These are phyloP conservation scores for Etheostoma spectabile DNA, from an alignment of 2,113 vertebrate species.

Conservation along the genomic window DNA sequence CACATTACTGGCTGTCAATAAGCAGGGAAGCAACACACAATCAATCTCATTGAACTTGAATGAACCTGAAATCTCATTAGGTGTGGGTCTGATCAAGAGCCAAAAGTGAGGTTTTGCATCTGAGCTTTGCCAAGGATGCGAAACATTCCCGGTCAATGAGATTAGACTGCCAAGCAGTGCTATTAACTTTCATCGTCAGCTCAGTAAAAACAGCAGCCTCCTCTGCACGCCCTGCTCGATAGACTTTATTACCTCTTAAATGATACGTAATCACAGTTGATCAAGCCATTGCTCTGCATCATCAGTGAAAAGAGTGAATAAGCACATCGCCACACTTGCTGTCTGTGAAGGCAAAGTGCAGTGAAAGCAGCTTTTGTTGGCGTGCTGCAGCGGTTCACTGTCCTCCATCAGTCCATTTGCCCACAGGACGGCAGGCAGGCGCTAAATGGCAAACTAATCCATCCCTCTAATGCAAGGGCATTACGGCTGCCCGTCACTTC, in stretches of 20 bases:
- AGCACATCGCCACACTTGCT: slow-evolving; percentile 36
- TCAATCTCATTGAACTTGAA: slow-evolving; percentile 51
- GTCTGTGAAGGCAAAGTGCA: slow-evolving; percentile 63
- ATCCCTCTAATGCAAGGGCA: slow-evolving; percentile 71
- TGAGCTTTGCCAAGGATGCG: not conserved
- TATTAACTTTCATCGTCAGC: slow-evolving; percentile 52
- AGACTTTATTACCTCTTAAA: slow-evolving; percentile 57
- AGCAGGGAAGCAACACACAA: slow-evolving; percentile 38
- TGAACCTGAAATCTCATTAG: slow-evolving; percentile 68
- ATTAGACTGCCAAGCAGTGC: slow-evolving; percentile 31
- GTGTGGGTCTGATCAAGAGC: slow-evolving; percentile 15
- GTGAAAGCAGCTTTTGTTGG: slow-evolving; percentile 70
- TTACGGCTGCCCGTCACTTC: slow-evolving; percentile 79
- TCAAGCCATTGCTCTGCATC: slow-evolving; percentile 55
- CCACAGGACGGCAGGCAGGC: slow-evolving; percentile 49
- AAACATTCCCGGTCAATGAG: slow-evolving; percentile 34
- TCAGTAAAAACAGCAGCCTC: slow-evolving; percentile 39
- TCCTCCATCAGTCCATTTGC: slow-evolving; percentile 57
- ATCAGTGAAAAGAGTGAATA: slow-evolving; percentile 51
- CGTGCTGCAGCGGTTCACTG: slow-evolving; percentile 16
- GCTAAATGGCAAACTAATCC: slow-evolving; percentile 80
- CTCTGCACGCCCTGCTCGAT: slow-evolving; percentile 40
- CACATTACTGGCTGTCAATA: slow-evolving; percentile 73
- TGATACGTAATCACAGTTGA: slow-evolving; percentile 66
- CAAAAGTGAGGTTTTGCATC: slow-evolving; percentile 3